Conservation (phyloP, 2,113 vertebrate species). For the Caranx melampygus region DNA sequence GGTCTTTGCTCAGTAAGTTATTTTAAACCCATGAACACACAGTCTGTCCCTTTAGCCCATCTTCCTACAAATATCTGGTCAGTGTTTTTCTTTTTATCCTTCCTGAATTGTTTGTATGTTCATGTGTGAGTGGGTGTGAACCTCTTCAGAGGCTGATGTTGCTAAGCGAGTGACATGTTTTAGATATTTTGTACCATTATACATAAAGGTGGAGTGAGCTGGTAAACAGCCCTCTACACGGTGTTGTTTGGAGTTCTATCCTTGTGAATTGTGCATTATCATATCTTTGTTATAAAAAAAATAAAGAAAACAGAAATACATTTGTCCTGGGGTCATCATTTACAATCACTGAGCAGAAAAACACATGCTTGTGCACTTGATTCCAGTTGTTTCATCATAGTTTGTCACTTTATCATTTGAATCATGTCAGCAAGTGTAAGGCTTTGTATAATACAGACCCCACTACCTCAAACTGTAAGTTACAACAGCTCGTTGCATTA, state of each 20-base stretch:
- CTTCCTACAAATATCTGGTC: constrained; percentile 33
- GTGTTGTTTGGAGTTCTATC: constrained; percentile 71
- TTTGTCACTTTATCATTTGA: background rate
- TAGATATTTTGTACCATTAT: constrained; percentile 70
- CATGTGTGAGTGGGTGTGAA: constrained; percentile 39
- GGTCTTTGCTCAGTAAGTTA: constrained; percentile 61
- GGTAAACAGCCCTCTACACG: constrained; percentile 1
- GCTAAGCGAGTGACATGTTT: constrained; percentile 53
- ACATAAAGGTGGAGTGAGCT: constrained; percentile 42
- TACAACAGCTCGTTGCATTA: no score
- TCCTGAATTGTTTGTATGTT: constrained; percentile 48
- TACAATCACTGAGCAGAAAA: background rate
- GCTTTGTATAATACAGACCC: no score
- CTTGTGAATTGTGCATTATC: constrained; percentile 81
- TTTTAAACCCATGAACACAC: constrained; percentile 71
- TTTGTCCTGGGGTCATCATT: background rate
- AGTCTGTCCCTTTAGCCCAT: constrained; percentile 16
- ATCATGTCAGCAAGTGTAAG: no score
- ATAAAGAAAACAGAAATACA: constrained; percentile 46
- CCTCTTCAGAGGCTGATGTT: constrained; percentile 37
- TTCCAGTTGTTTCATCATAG: background rate
- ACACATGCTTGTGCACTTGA: no score
- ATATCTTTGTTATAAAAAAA: constrained; percentile 79
- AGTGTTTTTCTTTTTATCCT: constrained; percentile 18
- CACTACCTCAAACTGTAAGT: no score